Evolutionary conservation across 1,140 invertebrate species (phyloP), one percentile per base, ranked within the genome.

Genomic region (Drosophila nikananu): DNA sequence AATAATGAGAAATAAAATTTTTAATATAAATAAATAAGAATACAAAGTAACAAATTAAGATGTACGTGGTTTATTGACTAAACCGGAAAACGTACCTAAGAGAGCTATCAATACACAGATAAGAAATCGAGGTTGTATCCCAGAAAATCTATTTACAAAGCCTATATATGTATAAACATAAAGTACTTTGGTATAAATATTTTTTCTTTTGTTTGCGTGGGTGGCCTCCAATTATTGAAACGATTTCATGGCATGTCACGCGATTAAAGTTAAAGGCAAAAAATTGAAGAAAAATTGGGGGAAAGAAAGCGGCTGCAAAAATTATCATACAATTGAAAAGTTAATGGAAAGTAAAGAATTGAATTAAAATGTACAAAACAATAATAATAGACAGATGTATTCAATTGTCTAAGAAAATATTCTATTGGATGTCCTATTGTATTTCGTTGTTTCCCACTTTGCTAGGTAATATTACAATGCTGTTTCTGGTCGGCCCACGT

Each of bases 171-270:
- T 61, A n/a, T 44, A 54, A 32, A 27, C 46, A 25, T 46, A 2
- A 27, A 42, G 41, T 5, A 32, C 19, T 42, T 39, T 21, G 23
- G 8, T 44, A 2, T 41, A 30, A 25, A n/a, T 37, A 10, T 37
- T 23, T 61, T 9, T 55, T 54, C 35, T 25, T 30, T 8, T 37
- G 23, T 48, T 42, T 61, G 35, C 42, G 49, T 65, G 49, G 57
- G 70, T 42, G 72, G 77, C 77, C 82, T 74, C 64, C 74, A 86
- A 81, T 81, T 84, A 86, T 81, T 66, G 73, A 63, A 83, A 86
- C 62, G 64, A 74, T 84, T 78, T 81, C 58, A 66, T 60, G 64
- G 57, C 68, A 59, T 63, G 78, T 81, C 82, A 86, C 82, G 82
- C 82, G 82, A 86, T 79, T 86, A 61, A 79, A 79, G 74, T 77